Base-by-base conservation (phyloP, 2,113 vertebrate genomes). In the Gavialis gangeticus region DNA sequence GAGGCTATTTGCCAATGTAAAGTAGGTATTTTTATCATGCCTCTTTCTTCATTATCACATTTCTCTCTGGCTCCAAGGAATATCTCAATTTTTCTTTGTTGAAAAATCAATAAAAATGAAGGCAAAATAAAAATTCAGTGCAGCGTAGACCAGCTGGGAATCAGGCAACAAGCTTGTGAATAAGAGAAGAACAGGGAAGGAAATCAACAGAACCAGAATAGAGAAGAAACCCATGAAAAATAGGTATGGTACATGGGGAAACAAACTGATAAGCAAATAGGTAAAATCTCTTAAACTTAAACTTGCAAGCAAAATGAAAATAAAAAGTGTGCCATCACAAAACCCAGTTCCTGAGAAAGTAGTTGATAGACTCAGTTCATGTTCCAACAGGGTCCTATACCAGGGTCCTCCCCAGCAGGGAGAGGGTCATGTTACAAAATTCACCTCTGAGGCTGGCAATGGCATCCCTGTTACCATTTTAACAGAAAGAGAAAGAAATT, bases 71-170 rank as follows among this genome's bases (percentile, higher is more conserved):
- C 30, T 94, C 83, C 62, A 73, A 93, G 91, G 91, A 94, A 94
- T 92, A 94, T 46, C 87, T 90, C 89, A 92, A 6, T 95, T 95
- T 95, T 97, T 93, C 94, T 93, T 93, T 93, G 80, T 88, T 92
- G 94, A 62, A 95, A 93, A 92, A 94, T 94, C 94, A 95, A 96
- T 96, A 94, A 93, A 94, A 97, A 94, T 94, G 94, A 97, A 95
- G 95, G 83, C 87, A 81, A 95, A 97, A 96, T 78, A 91, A 96
- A 91, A 97, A 96, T 96, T 94, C 97, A 96, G 75, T 94, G 66
- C 91, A 94, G 94, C 91, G 96, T 91, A 93, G 56, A 92, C 82
- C 95, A 97, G 90, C 91, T 96, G 94, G 93, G 96, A 76, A 95
- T 6, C 76, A 85, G 71, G 92, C 89, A 95, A 89, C 37, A 46